These are phyloP conservation scores for Oikopleura dioica DNA, from an alignment of 23 tunicate species.

Conservation along the genomic window DNA sequence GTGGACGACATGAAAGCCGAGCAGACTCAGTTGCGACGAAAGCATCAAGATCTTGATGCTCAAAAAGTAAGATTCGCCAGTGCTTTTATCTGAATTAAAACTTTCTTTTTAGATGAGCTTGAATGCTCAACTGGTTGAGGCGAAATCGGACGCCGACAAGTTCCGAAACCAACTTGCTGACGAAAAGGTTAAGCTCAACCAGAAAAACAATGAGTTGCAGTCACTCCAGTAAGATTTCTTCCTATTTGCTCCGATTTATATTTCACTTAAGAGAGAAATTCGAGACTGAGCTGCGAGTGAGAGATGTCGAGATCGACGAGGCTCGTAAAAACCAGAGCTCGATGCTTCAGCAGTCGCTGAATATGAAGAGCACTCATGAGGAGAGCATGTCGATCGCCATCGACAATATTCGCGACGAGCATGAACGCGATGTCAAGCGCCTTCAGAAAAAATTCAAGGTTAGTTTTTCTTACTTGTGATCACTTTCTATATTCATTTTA, in stretches of 20 bases:
- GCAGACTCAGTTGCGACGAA: background rate
- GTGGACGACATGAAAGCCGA: background rate
- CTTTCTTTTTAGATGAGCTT: no score
- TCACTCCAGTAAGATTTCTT: background rate
- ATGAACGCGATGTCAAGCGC: background rate
- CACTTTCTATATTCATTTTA: background rate
- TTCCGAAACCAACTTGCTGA: background rate
- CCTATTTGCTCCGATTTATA: background rate
- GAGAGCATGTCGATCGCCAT: background rate
- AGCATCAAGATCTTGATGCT: background rate
- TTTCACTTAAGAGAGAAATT: background rate
- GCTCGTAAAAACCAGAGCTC: background rate
- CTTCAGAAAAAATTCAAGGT: background rate
- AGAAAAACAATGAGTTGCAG: background rate
- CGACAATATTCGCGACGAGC: background rate
- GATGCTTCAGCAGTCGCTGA: background rate
- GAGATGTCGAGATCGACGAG: background rate
- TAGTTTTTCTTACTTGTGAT: background rate
- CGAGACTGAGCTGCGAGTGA: background rate
- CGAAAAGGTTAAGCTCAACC: background rate
- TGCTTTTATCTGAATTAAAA: no score
- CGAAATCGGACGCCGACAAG: background rate
- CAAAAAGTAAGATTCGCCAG: background rate
- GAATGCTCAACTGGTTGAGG: background rate
- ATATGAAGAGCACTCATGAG: background rate